Evolutionary conservation across 2,113 vertebrate genomes (phyloP), one percentile per base, ranked within the genome.

Genomic region (Natator depressus): DNA sequence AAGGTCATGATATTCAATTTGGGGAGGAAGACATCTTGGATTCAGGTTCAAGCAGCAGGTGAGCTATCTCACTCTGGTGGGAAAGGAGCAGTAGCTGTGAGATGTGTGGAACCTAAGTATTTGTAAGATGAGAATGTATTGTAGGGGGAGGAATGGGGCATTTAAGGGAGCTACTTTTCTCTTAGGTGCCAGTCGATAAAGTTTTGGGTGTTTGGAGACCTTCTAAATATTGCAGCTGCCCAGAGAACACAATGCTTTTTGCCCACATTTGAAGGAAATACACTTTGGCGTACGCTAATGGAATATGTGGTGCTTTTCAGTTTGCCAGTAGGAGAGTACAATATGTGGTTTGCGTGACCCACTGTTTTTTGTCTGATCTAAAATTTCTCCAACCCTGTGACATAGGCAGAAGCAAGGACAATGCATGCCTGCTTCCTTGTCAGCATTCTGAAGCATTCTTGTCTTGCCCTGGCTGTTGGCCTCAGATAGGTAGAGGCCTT

Each of bases 1-100:
- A 84, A 80, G 82, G 42, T 2, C 2, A 10, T 2, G 0, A 0
- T 20, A 1, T 59, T 51, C 59, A 76, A 3, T 51, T 89, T 47
- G 25, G 42, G 46, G 59, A 65, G 25, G 87, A 95, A 69, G 35
- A 69, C 35, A 95, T 79, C 12, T 0, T 0, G 59, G 38, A 88
- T 57, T 1, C 4, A 88, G 14, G 84, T n/a, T 84, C 11, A 53
- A 82, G 62, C 0, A 89, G 16, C 49, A 80, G 54, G 12, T 0
- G 4, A 72, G 20, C 57, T 5, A 10, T 22, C 0, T 0, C 87
- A 38, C 55, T 38, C 46, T 75, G 20, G 8, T 1, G 13, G 79
- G 31, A 59, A 47, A 51, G 10, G 53, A 2, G 25, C 50, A n/a
- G 65, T 86, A 50, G 57, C 47, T 27, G 82, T 65, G 16, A 8